phyloP scores from a whole-genome alignment of 2,113 vertebrate genomes.

The Pao palembangensis region DNA sequence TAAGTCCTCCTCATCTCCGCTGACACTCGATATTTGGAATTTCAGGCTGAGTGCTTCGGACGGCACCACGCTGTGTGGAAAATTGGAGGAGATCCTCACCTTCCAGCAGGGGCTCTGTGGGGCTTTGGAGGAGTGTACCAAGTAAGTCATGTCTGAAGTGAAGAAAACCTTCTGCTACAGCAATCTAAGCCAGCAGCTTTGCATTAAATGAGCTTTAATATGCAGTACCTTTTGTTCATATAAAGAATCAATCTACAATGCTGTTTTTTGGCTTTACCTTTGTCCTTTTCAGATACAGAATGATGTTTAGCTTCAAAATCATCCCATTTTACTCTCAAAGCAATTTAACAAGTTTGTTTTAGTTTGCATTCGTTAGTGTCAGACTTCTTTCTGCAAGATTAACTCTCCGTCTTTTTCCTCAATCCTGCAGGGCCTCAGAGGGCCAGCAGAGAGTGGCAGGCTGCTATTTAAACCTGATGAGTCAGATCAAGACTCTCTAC shows the following conservation, averaged over 20 bases:
- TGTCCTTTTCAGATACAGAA: too few relatives aligned
- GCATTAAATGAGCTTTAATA: not conserved
- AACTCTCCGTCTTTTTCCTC: slow-evolving; percentile 2
- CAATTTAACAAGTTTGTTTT: too few relatives aligned
- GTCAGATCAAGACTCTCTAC: slow-evolving; percentile 89
- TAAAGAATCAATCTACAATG: too few relatives aligned
- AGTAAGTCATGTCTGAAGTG: slow-evolving; percentile 76
- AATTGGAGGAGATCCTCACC: slow-evolving; percentile 89
- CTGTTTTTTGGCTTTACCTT: too few relatives aligned
- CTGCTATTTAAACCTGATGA: slow-evolving; percentile 86
- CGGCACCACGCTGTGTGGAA: slow-evolving; percentile 82
- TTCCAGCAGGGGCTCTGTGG: slow-evolving; percentile 92
- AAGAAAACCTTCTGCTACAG: not conserved
- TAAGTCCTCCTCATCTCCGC: not conserved
- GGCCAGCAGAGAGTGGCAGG: slow-evolving; percentile 89
- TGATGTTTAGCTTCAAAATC: too few relatives aligned
- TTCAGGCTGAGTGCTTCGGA: slow-evolving; percentile 84
- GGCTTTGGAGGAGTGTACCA: slow-evolving; percentile 90
- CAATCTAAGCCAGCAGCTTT: not conserved
- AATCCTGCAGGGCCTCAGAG: slow-evolving; percentile 80
- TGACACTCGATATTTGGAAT: not conserved
- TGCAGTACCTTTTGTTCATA: too few relatives aligned
- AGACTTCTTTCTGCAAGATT: not conserved
- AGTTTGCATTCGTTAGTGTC: too few relatives aligned
- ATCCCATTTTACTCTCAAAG: too few relatives aligned